Percentiles rank a stretch among this genome's conserved stretches.
Evolutionary conservation across 2,797 vertebrate species (phyloP).

Genomic region (Prionace glauca): DNA sequence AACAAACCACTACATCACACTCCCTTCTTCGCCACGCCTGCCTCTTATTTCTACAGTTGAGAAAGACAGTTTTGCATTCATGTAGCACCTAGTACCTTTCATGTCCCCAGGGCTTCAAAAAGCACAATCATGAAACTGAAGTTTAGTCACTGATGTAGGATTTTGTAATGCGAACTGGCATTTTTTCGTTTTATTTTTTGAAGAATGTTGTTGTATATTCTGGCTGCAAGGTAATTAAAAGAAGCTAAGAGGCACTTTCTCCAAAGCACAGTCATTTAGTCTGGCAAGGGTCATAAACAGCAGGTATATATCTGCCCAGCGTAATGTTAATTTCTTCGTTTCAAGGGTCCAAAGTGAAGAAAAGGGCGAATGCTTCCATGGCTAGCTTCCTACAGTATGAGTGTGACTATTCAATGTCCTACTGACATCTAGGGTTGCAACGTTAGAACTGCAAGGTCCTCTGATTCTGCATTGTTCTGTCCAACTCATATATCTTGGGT

Average conservation of each 20-base stretch:
- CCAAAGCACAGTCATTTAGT: not conserved
- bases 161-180: not conserved
- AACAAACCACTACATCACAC: not conserved
- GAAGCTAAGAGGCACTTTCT: not conserved
- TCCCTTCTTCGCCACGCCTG: not conserved
- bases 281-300: not conserved
- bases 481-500: not conserved
- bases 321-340: not conserved
- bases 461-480: not conserved
- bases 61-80: not conserved
- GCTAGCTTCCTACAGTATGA: not conserved
- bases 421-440: not conserved
- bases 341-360: not conserved
- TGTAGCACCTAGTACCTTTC: not conserved
- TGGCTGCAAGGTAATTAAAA: not conserved
- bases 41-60: not conserved
- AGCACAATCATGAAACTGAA: not conserved
- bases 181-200: not conserved
- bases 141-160: not conserved
- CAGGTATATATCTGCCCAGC: not conserved
- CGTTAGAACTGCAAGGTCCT: not conserved
- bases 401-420: not conserved
- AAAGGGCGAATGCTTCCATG: not conserved
- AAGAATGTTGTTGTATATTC: not conserved
- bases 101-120: not conserved